Conservation (phyloP, 2,888 invertebrate species). For the Punctoribates punctum region DNA sequence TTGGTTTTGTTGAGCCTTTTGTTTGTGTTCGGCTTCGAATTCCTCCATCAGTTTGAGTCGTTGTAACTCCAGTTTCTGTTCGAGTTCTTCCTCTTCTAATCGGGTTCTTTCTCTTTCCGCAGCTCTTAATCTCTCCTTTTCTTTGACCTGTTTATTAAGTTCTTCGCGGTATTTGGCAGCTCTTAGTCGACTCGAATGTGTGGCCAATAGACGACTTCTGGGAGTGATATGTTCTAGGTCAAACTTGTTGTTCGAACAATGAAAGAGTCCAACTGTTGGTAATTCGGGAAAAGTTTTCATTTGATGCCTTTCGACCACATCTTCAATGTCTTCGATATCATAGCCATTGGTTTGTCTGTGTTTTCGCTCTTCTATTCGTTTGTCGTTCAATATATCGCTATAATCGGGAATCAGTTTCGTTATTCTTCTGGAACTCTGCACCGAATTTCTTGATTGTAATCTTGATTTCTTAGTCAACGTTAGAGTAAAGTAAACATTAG, state of each 20-base stretch:
- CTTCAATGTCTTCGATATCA: neutral
- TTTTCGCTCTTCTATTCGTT: constrained; percentile 20
- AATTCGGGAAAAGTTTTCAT: neutral
- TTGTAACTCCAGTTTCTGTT: constrained; percentile 37
- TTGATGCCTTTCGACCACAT: neutral
- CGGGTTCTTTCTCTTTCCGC: neutral
- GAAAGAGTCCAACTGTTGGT: neutral
- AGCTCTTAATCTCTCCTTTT: constrained; percentile 37
- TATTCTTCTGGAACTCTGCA: neutral
- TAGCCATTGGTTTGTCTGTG: constrained; percentile 12
- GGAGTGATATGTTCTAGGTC: neutral
- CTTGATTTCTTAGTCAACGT: constrained; percentile 8
- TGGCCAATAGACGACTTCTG: constrained; percentile 32
- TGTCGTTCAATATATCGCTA: constrained; percentile 27
- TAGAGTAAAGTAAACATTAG: too few relatives aligned
- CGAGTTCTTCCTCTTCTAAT: constrained; percentile 35
- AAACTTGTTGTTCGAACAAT: constrained; percentile 23
- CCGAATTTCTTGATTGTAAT: neutral
- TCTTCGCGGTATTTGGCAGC: constrained; percentile 39
- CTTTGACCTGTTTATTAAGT: constrained; percentile 41
- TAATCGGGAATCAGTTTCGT: constrained; percentile 4
- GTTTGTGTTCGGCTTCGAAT: constrained; percentile 40
- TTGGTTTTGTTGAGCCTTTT: neutral
- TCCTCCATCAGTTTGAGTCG: constrained; percentile 33
- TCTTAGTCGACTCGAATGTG: constrained; percentile 35